These are phyloP conservation scores for Columbina picui DNA, from an alignment of 2,113 vertebrate species.

Conservation along the genomic window DNA sequence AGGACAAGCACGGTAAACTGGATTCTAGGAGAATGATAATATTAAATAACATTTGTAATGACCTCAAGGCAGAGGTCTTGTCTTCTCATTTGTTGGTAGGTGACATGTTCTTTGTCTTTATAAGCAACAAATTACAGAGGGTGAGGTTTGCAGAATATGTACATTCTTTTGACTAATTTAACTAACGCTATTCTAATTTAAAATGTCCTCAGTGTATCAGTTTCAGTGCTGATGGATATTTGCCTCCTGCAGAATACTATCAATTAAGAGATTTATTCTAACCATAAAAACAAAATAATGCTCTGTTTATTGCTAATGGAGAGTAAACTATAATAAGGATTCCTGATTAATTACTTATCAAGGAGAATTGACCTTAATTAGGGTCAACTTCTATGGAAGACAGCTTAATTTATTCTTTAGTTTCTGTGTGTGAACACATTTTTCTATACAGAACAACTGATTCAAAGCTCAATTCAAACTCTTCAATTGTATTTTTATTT, in stretches of 20 bases:
- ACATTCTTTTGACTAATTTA: not conserved
- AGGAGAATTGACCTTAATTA: constrained; percentile 81
- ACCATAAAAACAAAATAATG: constrained; percentile 51
- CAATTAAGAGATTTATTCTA: constrained; percentile 63
- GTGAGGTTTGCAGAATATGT: not conserved
- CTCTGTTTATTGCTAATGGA: constrained; percentile 7
- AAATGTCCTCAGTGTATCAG: not conserved
- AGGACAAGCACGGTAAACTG: not conserved
- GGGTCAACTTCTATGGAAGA: constrained; percentile 8
- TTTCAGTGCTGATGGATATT: constrained; percentile 11
- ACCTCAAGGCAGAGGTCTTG: not conserved
- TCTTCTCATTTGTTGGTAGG: not conserved
- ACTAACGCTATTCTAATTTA: not conserved
- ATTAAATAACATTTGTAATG: not conserved
- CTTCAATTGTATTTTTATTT: not conserved
- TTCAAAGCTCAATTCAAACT: not conserved
- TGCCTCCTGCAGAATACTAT: constrained; percentile 53
- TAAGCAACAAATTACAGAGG: not conserved
- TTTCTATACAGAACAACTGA: not conserved
- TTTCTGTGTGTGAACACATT: not conserved
- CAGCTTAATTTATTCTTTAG: constrained; percentile 22
- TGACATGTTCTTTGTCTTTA: not conserved
- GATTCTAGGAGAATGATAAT: not conserved
- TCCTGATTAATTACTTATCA: constrained; percentile 84
- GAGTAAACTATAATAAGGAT: constrained; percentile 8